Evolutionary conservation across 2,113 vertebrate species (phyloP), one percentile per base, ranked within the genome.

Genomic region (Gallinago undulata): DNA sequence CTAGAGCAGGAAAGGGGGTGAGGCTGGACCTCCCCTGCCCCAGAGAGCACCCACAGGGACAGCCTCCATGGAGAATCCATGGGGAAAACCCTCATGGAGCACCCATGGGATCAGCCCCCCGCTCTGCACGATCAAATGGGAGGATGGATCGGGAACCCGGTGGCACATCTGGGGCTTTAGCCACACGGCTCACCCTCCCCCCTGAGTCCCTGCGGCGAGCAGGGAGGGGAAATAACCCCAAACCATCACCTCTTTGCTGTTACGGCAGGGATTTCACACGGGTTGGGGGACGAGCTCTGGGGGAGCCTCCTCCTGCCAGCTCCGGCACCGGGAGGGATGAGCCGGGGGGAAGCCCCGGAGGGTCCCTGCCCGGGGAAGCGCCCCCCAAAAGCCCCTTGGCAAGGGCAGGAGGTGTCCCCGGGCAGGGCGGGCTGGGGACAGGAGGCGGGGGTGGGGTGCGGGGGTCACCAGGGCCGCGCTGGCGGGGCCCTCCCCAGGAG

Each of bases 401-500:
- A 68, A 25, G 9, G 5, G 55, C 83, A 35, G 85, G 59, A 50
- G 89, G 23, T 0, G 3, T 91, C 79, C 79, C 74, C 39, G 15
- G 69, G 76, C 51, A 74, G 57, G 6, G 6, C 37, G 10, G 51
- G 3, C 51, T 19, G 78, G 69, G 75, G 72, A 85, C 35, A 28
- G 51, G 51, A 28, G 5, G 55, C 56, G 66, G 43, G 59, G 35
- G 45, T 11, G 11, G 28, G 67, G 7, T 13, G 84, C 45, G 6
- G 64, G 68, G 67, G 51, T 92, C 82, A n/a, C 50, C 55, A 84
- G 93, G 79, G 86, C 78, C 39, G 18, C 45, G 66, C 93, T n/a
- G 93, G 87, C 91, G 91, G 91, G 90, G 90, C 91, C 53, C 60
- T 85, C 95, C 86, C 66, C 85, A 60, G 84, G 66, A 96, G 95